These are phyloP conservation scores for Drosophila incognita DNA, from an alignment of 2,888 invertebrate species.

Conservation along the genomic window DNA sequence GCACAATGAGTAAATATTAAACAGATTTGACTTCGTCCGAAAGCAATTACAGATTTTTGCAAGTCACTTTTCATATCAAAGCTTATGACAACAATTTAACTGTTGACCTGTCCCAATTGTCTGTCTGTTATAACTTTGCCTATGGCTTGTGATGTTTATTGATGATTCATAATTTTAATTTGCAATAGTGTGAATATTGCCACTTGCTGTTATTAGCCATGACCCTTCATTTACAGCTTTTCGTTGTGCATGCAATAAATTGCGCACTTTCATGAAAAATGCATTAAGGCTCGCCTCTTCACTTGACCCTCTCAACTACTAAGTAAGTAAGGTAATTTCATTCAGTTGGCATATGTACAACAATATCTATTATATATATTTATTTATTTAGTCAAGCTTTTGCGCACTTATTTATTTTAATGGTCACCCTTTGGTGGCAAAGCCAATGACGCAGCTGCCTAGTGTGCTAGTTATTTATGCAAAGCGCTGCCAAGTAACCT, in stretches of 20 bases:
- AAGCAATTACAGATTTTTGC: neutral
- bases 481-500: conserved; percentile 77
- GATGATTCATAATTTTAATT: neutral
- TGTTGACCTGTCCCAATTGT: neutral
- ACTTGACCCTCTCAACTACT: conserved; percentile 29
- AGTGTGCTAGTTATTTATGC: conserved; percentile 72
- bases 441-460: conserved; percentile 54
- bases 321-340: conserved; percentile 20
- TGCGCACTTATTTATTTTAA: conserved; percentile 38
- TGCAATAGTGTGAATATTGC: neutral
- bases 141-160: neutral
- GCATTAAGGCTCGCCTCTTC: conserved; percentile 11
- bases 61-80: neutral
- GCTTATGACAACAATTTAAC: neutral
- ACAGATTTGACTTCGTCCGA: neutral
- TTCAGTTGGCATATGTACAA: conserved; percentile 22
- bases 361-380: conserved; percentile 18
- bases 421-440: conserved; percentile 51
- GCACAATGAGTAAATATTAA: neutral
- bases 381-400: conserved; percentile 38
- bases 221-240: conserved; percentile 2
- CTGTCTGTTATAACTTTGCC: neutral
- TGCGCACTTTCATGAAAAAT: conserved; percentile 22
- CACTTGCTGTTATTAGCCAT: conserved; percentile 7
- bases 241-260: conserved; percentile 30